Base-by-base conservation (phyloP, 2,797 vertebrate species). In the Muraenolepis orangiensis region DNA sequence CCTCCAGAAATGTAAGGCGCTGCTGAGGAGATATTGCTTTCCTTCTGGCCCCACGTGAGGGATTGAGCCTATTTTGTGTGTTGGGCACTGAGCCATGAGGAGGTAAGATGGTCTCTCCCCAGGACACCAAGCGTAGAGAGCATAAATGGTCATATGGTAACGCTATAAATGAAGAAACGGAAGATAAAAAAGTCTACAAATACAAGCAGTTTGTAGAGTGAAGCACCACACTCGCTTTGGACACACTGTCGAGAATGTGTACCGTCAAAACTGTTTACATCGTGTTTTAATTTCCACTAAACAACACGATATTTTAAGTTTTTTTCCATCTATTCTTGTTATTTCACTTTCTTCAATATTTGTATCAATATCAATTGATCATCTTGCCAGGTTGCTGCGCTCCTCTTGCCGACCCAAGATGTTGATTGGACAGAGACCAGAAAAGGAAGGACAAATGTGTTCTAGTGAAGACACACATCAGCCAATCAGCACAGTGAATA, bases 61-160 rank as follows among this genome's bases (percentile, higher is more conserved):
- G 38, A 80, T n/a, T n/a, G n/a, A 74, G 70, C 61, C 84, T 23
- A 36, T 85, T 86, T 84, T 78, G 69, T 84, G 74, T 34, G 40
- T 84, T 87, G 91, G 89, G 88, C 87, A 73, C 80, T 69, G 14
- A 36, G 86, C 90, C 51, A 57, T 34, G 32, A 4, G 32, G 32
- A 34, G 32, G 72, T 76, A 79, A 87, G 73, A 83, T 87, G 72
- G 87, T 81, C 90, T 81, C 82, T 90, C 72, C 80, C 77, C 64
- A 86, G 80, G 86, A 81, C 78, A 76, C 85, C 73, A 81, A 84
- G 91, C 5, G 38, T n/a, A 40, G 5, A 40, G 38, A 40, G 5
- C 6, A 88, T 91, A 87, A 90, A 91, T n/a, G n/a, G 85, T 91
- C 88, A 88, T 87, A 81, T 76, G 69, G 38, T 77, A 80, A 83